Base-by-base conservation (phyloP, 1,140 invertebrate genomes). In the Thereuonema tuberculata region DNA sequence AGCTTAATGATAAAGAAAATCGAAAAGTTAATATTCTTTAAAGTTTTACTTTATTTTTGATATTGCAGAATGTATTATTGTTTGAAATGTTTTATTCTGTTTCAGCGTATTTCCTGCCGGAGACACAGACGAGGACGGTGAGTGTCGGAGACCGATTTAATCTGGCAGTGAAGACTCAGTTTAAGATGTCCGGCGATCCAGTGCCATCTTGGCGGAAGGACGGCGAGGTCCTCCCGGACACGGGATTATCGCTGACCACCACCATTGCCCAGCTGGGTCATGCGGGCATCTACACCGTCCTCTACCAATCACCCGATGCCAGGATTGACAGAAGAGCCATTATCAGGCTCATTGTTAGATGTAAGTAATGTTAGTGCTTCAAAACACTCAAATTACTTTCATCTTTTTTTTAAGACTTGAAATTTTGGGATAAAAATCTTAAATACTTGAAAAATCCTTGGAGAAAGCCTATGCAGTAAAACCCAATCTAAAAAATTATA, bases 291-390 rank as follows among this genome's bases (percentile, higher is more conserved):
- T 61, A 61, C 24, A 61, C 55, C 24, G 21, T 58, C 17, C 46
- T 58, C 21, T 61, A 58, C 56, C n/a, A 14, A 9, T 15, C 15
- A 28, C 20, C 12, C 28, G 24, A 58, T 52, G 47, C 29, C 1
- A 14, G 23, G n/a, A 26, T 55, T 25, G 53, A 55, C 23, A 55
- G 28, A 55, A 3, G 55, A 50, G 60, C 54, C 47, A 48, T 48
- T 26, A 17, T 61, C n/a, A 31, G 56, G 24, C 47, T 61, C 27
- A 61, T 61, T 58, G 60, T 61, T 12, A 48, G 60, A 61, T 55
- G 60, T 61, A 50, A 58, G 43, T 2, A 17, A 37, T 9, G 17
- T 17, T 37, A 5, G 31, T 37, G 5, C 5, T n/a, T n/a, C n/a
- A n/a, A n/a, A n/a, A n/a, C n/a, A n/a, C n/a, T n/a, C n/a, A n/a